Conservation (phyloP, 1,140 invertebrate genomes). For the Zaprionus africanus region DNA sequence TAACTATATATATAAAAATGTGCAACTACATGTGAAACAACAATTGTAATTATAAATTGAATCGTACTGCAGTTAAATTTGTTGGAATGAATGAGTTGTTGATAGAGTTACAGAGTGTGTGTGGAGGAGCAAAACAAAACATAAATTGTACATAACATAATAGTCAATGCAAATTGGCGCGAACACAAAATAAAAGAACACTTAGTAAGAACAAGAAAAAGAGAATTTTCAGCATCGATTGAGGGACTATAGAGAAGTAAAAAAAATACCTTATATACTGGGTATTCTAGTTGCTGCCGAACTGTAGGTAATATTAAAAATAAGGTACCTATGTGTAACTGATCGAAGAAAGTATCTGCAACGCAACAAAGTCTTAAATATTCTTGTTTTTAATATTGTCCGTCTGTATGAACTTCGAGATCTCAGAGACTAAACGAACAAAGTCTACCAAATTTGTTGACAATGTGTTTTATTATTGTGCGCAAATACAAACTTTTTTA, state of each 20-base stretch:
- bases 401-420: too few species aligned
- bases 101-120: background rate
- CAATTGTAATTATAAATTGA: slow-evolving; percentile 36
- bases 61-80: background rate
- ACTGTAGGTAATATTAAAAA: too few species aligned
- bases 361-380: too few species aligned
- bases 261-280: background rate
- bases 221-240: background rate
- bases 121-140: slow-evolving; percentile 8
- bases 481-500: too few species aligned
- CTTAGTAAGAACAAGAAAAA: slow-evolving; percentile 23
- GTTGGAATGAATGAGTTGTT: background rate
- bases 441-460: too few species aligned
- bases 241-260: background rate
- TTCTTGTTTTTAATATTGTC: too few species aligned
- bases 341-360: too few species aligned
- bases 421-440: too few species aligned
- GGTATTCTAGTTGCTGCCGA: background rate
- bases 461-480: too few species aligned
- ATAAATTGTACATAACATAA: slow-evolving; percentile 59
- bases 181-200: slow-evolving; percentile 51
- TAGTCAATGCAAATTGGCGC: slow-evolving; percentile 45
- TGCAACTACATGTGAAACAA: slow-evolving; percentile 8
- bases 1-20: slow-evolving; percentile 1
- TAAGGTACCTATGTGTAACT: too few species aligned